phyloP scores from a whole-genome alignment of 2,797 vertebrate species.

The Rhinatrema bivittatum region DNA sequence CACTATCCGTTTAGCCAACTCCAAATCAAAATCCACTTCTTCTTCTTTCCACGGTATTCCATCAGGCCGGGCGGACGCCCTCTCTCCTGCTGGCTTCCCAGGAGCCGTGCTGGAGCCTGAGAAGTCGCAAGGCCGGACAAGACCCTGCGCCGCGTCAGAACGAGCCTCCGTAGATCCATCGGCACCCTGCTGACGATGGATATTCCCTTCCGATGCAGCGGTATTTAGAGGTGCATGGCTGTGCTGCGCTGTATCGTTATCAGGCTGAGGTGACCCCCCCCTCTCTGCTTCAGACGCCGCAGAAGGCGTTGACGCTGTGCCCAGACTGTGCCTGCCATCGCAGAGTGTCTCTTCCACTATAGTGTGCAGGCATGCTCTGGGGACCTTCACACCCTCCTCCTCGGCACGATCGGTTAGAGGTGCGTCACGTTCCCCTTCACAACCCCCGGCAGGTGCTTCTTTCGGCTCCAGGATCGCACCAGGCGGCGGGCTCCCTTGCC shows the following conservation, averaged over 20 bases:
- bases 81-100: not conserved
- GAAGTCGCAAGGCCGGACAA: too few relatives aligned
- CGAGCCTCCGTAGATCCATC: slow-evolving; percentile 26
- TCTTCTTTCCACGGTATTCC: too few relatives aligned
- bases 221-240: too few relatives aligned
- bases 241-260: too few relatives aligned
- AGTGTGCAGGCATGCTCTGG: slow-evolving; percentile 19
- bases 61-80: too few relatives aligned
- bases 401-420: fast-evolving
- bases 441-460: fast-evolving
- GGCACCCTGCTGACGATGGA: slow-evolving; percentile 11
- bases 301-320: not conserved
- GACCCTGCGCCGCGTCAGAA: too few relatives aligned
- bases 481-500: fast-evolving
- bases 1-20: slow-evolving; percentile 8
- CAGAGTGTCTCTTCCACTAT: slow-evolving; percentile 24
- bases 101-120: not conserved
- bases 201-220: slow-evolving; percentile 1
- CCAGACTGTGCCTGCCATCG: slow-evolving; percentile 30
- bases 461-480: not conserved
- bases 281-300: not conserved
- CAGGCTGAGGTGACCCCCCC: too few relatives aligned
- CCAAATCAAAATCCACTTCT: slow-evolving; percentile 8
- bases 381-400: not conserved
- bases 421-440: not conserved